phyloP scores from a whole-genome alignment of 2,797 vertebrate genomes.

The Pseudochirops cupreus region DNA sequence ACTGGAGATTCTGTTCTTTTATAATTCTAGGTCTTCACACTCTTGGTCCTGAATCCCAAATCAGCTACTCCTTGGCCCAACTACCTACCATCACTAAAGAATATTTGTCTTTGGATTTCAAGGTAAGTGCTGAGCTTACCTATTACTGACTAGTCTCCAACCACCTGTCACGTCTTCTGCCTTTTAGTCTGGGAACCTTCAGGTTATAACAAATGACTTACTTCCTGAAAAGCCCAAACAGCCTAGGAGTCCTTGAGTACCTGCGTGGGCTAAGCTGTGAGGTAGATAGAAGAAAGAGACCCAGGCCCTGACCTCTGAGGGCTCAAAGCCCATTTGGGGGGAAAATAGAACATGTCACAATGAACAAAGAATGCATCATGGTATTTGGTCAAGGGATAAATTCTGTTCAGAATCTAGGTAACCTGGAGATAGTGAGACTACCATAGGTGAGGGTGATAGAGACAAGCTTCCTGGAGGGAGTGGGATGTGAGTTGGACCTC shows the following conservation, averaged over 20 bases:
- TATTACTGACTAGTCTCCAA: not conserved
- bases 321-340: not conserved
- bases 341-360: not conserved
- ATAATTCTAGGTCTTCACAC: conserved; percentile 65
- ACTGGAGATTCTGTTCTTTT: not conserved
- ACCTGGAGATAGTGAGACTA: not conserved
- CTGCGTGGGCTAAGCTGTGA: not conserved
- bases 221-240: not conserved
- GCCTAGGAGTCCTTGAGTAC: not conserved
- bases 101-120: conserved; percentile 70
- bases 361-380: not conserved
- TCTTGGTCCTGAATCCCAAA: conserved; percentile 75
- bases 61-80: conserved; percentile 59
- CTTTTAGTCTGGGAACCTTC: not conserved
- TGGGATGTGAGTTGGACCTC: not conserved
- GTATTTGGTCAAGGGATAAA: not conserved
- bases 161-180: not conserved
- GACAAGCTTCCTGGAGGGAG: not conserved
- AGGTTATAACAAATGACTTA: not conserved
- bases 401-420: not conserved
- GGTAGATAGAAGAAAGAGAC: not conserved
- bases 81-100: conserved; percentile 65
- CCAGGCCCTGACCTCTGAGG: not conserved
- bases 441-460: not conserved
- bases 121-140: conserved; percentile 53